Evolutionary conservation across 1,140 invertebrate species (phyloP), one percentile per base, ranked within the genome.

Genomic region (Cydia amplana): DNA sequence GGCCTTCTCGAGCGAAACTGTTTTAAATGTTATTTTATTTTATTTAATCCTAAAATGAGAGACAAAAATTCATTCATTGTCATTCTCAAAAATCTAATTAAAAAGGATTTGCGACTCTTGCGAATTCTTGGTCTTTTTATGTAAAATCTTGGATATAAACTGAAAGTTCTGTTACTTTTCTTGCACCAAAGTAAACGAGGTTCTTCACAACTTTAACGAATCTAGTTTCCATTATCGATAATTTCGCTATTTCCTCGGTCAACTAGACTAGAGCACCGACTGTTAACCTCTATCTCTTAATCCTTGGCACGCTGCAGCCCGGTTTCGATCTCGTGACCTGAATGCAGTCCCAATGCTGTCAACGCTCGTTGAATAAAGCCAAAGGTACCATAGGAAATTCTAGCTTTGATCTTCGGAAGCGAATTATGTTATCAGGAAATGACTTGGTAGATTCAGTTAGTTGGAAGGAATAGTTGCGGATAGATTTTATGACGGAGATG

Each of bases 241-340:
- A 67, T 32, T 70, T 70, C 65, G 18, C 36, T 32, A 18, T 70
- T 70, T 70, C 64, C 64, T n/a, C 1, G 12, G 65, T 70, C 65
- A 40, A 36, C 65, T 70, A 70, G 65, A 36, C 65, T 70, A 70
- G 65, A 36, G n/a, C 65, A 36, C 65, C n/a, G 65, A 20, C 36
- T 32, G 36, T 70, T 70, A 70, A 70, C 65, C 65, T 70, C 65
- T 67, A 67, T 67, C 64, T 28, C 28, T 70, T 70, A 70, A 70
- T 70, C 65, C 65, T 70, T 70, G 65, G 65, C 65, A 70, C 65
- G 65, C 16, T 51, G 49, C 65, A 70, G 65, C 65, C 65, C 65
- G n/a, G 65, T 70, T 70, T 18, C 65, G n/a, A 70, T 70, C 65
- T 70, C 28, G 65, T 70, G 65, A 70, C 65, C 65, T 70, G 65